These are phyloP conservation scores for Ashinkailepas kermadecensis DNA, from an alignment of 2,888 invertebrate species.

Conservation along the genomic window DNA sequence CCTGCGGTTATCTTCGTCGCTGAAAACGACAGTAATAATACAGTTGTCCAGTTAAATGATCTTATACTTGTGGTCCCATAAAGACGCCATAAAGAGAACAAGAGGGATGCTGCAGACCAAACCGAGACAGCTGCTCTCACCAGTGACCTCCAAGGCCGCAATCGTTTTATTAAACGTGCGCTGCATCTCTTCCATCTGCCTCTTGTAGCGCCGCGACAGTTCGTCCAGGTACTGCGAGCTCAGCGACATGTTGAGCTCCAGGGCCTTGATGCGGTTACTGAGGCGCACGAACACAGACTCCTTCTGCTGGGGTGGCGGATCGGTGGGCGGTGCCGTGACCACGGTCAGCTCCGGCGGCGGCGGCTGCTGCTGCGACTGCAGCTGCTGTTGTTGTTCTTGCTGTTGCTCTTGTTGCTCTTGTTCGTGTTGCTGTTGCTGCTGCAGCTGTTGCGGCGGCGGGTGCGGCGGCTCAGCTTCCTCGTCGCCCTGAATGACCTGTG, in stretches of 20 bases:
- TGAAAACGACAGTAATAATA: too few relatives aligned
- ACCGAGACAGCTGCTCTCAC: constrained; percentile 5
- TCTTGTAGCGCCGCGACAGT: constrained; percentile 86
- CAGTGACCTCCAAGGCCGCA: constrained; percentile 32
- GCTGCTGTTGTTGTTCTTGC: constrained; percentile 21
- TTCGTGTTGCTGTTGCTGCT: constrained; percentile 12
- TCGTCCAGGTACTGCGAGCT: constrained; percentile 95
- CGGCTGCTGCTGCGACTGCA: background rate
- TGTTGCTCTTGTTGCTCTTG: constrained; percentile 2
- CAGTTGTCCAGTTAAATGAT: too few relatives aligned
- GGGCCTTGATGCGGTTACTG: constrained; percentile 88
- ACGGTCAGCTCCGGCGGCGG: constrained; percentile 23
- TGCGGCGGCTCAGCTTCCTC: background rate
- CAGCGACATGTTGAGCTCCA: constrained; percentile 94
- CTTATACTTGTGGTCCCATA: too few relatives aligned
- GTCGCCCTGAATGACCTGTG: background rate
- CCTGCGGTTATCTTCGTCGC: too few relatives aligned
- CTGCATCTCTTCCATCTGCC: constrained; percentile 76
- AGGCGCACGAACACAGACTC: constrained; percentile 94
- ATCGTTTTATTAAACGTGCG: constrained; percentile 33
- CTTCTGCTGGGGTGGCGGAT: constrained; percentile 54
- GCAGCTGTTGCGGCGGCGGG: constrained; percentile 7
- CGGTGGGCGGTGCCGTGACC: constrained; percentile 39
- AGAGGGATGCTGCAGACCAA: too few relatives aligned
- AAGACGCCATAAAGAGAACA: too few relatives aligned